Evolutionary conservation across 2,888 invertebrate species (phyloP).

Genomic region (Linnaemya vulpina): DNA sequence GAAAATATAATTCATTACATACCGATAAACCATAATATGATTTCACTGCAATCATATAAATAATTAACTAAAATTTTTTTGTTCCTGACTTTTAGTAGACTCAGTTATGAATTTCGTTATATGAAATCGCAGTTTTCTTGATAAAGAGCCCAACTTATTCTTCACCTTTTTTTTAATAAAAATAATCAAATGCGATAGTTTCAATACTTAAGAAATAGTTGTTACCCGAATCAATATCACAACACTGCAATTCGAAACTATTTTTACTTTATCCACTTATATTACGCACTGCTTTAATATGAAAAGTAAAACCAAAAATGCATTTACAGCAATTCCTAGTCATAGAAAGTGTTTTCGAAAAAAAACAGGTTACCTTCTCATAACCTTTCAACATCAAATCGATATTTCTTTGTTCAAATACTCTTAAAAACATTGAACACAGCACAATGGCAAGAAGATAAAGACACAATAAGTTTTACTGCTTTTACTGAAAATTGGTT

Average conservation of each 20-base stretch:
- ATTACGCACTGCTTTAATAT: not conserved
- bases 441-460: not conserved
- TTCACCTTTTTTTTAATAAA: no score
- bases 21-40: no score
- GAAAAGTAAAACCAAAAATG: not conserved
- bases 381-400: conserved; percentile 16
- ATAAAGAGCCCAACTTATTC: no score
- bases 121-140: no score
- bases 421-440: conserved; percentile 40
- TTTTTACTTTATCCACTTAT: not conserved
- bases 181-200: no score
- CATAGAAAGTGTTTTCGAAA: not conserved
- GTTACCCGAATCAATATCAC: no score
- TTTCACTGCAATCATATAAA: no score
- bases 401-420: conserved; percentile 31
- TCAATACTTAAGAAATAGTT: no score
- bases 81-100: no score
- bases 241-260: not conserved
- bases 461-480: conserved; percentile 5
- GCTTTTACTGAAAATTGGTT: conserved; percentile 27
- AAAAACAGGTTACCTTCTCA: not conserved
- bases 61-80: no score
- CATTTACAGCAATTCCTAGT: not conserved
- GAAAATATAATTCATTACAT: no score
- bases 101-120: not conserved